Base-by-base conservation (phyloP, 2,888 invertebrate genomes). In the Vannuccia rotundouncinata region DNA sequence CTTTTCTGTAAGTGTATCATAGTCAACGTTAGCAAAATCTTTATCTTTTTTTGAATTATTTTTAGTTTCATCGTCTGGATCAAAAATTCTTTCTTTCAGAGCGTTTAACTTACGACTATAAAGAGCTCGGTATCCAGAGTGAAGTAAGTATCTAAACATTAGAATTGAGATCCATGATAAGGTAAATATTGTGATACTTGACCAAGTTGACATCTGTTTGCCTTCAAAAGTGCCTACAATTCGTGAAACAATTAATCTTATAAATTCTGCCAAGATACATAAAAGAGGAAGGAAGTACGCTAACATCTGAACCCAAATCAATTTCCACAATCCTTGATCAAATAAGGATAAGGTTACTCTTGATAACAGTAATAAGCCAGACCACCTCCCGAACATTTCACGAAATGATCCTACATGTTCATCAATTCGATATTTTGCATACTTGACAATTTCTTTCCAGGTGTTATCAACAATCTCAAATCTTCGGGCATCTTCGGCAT, bases 391-490 rank as follows among this genome's bases (percentile, higher is more conserved):
- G 25, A 66, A 66, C 25, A 22, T n/a, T 22, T 66, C 66, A 5
- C 25, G 10, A 66, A 66, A 66, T 22, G 66, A 5, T 27, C 66
- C 66, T 5, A 66, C 22, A 66, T 66, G 66, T 66, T 66, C 66
- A n/a, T n/a, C 10, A 22, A 66, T 27, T n/a, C 66, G 66, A 66
- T 66, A 66, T 22, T 66, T 66, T 2, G 66, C 66, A 66, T 66
- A 66, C 5, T n/a, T 66, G 5, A 66, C 22, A 22, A 66, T 22
- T 66, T 66, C 66, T 22, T 66, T 66, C 5, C 13, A 5, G 2
- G 66, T 66, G 25, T 66, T 66, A 22, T 66, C 66, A 66, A 66
- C 66, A n/a, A 66, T 22, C 25, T 66, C 66, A 66, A 66, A 66
- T 66, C 66, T 17, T 22, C 66, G 66, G 22, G 66, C 66, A 66